These are phyloP conservation scores for Ptilodon capucinus DNA, from an alignment of 2,888 invertebrate species.

Conservation along the genomic window DNA sequence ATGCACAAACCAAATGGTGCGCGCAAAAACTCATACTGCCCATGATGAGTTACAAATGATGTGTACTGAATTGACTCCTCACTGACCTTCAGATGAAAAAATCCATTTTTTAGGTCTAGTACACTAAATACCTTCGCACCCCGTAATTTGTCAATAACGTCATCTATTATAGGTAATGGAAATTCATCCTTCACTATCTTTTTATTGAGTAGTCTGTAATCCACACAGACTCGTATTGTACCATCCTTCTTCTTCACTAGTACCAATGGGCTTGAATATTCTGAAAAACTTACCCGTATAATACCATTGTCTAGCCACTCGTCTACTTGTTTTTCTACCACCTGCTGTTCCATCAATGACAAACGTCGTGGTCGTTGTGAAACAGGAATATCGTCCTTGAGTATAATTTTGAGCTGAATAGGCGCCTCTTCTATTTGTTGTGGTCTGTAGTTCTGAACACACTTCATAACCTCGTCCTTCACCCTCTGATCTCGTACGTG, in stretches of 20 bases:
- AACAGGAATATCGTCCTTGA: background rate
- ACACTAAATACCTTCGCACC: conserved; percentile 20
- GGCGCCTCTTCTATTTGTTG: background rate
- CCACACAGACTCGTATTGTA: conserved; percentile 38
- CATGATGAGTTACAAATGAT: conserved; percentile 47
- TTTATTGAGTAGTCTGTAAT: conserved; percentile 31
- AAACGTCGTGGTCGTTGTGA: background rate
- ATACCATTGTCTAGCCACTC: background rate
- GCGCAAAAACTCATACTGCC: conserved; percentile 54
- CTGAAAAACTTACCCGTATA: conserved; percentile 12
- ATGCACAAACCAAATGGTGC: conserved; percentile 57
- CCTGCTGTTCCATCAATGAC: background rate
- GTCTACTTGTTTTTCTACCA: background rate
- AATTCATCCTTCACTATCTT: conserved; percentile 25
- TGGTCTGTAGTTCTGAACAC: background rate
- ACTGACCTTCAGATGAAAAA: conserved; percentile 46
- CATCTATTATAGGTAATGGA: conserved; percentile 51
- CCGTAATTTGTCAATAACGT: conserved; percentile 51
- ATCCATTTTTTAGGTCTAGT: conserved; percentile 46
- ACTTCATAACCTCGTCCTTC: background rate
- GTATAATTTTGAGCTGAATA: background rate
- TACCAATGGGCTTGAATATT: conserved; percentile 24
- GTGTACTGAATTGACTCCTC: conserved; percentile 42
- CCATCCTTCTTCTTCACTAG: conserved; percentile 26
- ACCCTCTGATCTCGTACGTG: background rate